Base-by-base conservation (phyloP, 2,888 invertebrate genomes). In the Octonoba sinensis region DNA sequence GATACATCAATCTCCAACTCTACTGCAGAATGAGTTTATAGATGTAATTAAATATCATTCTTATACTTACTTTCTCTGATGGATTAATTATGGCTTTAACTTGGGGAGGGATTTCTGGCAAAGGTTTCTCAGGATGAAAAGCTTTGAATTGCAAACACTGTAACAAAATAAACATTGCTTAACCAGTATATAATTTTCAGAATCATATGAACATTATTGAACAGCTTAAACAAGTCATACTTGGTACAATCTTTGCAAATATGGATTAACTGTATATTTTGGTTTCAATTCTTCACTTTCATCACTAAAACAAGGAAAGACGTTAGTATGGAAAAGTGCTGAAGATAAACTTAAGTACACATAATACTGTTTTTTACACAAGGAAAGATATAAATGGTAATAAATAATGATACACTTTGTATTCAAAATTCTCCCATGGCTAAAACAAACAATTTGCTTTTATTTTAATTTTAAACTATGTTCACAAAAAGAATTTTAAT, bases 91-190 rank as follows among this genome's bases (percentile, higher is more conserved):
- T 51, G 44, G 57, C 59, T 57, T 65, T 24, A 44, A 83, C 76
- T 56, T 79, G 76, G 20, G 79, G 72, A 20, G 87, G 87, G 47
- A 88, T 86, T 90, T 91, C 86, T 90, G 92, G 92, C 6, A 92
- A 86, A 0, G 91, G 90, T 85, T 91, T 90, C 3, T 89, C 90
- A n/a, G 92, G 91, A 87, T 92, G 90, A 86, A 92, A 86, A n/a
- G 91, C 92, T 83, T 92, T 87, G 84, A 90, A 90, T 64, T 92
- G 91, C 84, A 92, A 89, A 84, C 91, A 91, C 87, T 92, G 86
- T 15, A 66, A 76, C 24, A 54, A 59, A 24, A 24, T 22, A 36
- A 67, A 11, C 16, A 49, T 20, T 20, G 20, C 18, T 20, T 18
- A 65, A 1, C 1, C 3, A 6, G 27, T 15, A 62, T 24, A 11